Percentiles rank a stretch among this genome's conserved stretches.
Evolutionary conservation across 2,888 invertebrate species (phyloP).

Genomic region (Sphaerophoria rueppellii): DNA sequence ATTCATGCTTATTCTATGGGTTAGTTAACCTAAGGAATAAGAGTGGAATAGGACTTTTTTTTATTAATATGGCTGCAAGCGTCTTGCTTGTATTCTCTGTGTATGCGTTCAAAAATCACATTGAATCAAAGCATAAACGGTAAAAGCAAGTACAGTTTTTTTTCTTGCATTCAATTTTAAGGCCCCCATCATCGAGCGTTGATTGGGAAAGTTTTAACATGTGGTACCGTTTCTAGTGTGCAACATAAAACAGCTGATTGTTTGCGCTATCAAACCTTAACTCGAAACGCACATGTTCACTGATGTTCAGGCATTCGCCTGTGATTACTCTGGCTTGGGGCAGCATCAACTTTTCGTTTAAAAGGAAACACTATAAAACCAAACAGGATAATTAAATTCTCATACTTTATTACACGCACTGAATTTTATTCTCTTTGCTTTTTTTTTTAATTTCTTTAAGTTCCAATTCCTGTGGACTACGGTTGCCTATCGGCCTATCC

Average conservation of each 20-base stretch:
- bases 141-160: no score
- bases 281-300: neutral
- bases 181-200: neutral
- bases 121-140: no score
- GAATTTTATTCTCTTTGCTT: slow-evolving; percentile 5
- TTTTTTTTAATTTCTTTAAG: neutral
- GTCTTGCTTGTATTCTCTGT: no score
- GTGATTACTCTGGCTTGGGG: neutral
- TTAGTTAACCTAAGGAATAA: no score
- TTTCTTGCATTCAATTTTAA: no score
- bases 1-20: no score
- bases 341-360: neutral
- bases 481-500: neutral
- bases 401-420: slow-evolving; percentile 50
- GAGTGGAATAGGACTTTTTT: no score
- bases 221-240: neutral
- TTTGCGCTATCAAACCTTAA: neutral
- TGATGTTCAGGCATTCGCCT: neutral
- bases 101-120: no score
- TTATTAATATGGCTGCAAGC: no score
- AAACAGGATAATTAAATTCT: slow-evolving; percentile 63
- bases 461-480: neutral
- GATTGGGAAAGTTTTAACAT: neutral
- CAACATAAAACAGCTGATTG: neutral
- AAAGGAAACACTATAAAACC: slow-evolving; percentile 13